Evolutionary conservation across 2,797 vertebrate species (phyloP).

Genomic region (Eremophila alpestris): DNA sequence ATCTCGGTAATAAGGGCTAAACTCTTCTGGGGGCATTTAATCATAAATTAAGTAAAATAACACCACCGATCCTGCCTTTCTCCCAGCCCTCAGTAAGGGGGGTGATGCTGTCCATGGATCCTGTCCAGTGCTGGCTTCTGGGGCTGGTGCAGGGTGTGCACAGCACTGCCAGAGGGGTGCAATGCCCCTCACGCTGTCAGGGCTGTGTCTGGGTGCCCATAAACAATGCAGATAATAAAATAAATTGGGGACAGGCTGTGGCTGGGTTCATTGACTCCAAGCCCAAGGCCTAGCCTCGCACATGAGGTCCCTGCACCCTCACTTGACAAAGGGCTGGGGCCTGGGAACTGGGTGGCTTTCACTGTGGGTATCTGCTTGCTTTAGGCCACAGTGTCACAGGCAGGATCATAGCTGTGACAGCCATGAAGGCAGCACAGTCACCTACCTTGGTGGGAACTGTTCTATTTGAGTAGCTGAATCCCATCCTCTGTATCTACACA

Average conservation of each 20-base stretch:
- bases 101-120: not conserved
- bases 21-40: conserved; percentile 68
- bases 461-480: not conserved
- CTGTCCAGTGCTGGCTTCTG: not conserved
- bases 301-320: not conserved
- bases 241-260: not conserved
- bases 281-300: not conserved
- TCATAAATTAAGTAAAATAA: conserved; percentile 68
- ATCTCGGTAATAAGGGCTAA: conserved; percentile 55
- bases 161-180: not conserved
- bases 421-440: not conserved
- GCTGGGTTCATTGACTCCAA: not conserved
- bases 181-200: not conserved
- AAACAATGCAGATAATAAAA: not conserved
- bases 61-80: not conserved
- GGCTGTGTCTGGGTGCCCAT: not conserved
- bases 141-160: not conserved
- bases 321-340: not conserved
- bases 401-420: not conserved
- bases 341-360: not conserved
- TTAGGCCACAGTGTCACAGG: fast-evolving
- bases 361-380: not conserved
- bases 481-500: not conserved
- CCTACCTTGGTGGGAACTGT: not conserved
- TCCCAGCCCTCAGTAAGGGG: not conserved